Evolutionary conservation across 2,888 invertebrate species (phyloP).

Genomic region (Cylloceria caligata): DNA sequence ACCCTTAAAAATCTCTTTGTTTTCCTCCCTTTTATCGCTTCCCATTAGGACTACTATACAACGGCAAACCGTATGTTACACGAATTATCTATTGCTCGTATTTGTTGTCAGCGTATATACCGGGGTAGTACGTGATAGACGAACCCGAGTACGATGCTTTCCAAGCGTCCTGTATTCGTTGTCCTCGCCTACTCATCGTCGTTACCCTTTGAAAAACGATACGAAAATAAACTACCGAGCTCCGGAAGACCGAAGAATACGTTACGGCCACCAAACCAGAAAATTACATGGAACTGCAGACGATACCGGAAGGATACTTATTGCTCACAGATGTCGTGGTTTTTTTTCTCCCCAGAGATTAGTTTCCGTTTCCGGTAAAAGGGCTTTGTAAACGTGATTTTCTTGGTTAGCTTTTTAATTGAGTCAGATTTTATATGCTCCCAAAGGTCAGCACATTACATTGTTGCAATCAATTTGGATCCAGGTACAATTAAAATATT

Average conservation of each 20-base stretch:
- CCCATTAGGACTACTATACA: conserved; percentile 12
- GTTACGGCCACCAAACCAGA: conserved; percentile 28
- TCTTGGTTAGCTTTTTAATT: not conserved
- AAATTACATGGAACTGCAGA: conserved; percentile 34
- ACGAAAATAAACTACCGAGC: conserved; percentile 16
- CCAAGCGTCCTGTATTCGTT: conserved; percentile 9
- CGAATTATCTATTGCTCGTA: conserved; percentile 55
- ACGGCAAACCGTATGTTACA: conserved; percentile 24
- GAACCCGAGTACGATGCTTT: not conserved
- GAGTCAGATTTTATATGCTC: not conserved
- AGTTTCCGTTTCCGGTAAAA: conserved; percentile 6
- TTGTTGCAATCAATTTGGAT: no score
- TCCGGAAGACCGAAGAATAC: conserved; percentile 45
- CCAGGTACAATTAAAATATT: not conserved
- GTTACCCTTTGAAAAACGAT: conserved; percentile 20
- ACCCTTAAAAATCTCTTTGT: conserved; percentile 57
- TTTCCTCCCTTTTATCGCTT: conserved; percentile 11
- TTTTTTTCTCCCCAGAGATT: not conserved
- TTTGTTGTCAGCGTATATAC: conserved; percentile 25
- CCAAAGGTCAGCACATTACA: not conserved
- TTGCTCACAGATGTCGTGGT: conserved; percentile 9
- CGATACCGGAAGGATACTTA: conserved; percentile 25
- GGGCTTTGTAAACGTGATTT: no score
- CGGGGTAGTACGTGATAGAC: conserved; percentile 7
- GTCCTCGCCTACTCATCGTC: conserved; percentile 37